Evolutionary conservation across 2,113 vertebrate genomes (phyloP).

Genomic region (Nettapus auritus): DNA sequence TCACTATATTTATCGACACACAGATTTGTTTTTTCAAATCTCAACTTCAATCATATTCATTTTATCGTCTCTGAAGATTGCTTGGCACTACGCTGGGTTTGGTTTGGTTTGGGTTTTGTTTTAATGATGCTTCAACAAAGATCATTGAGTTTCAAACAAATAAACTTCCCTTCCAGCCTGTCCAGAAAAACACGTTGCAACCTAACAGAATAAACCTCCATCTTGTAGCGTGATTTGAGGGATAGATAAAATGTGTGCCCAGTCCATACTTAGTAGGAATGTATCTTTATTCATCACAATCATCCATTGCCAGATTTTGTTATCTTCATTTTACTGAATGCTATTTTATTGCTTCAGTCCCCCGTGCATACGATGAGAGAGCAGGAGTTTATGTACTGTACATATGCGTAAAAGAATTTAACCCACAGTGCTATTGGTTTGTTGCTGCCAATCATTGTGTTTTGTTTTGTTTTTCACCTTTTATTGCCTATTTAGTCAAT

Average conservation of each 20-base stretch:
- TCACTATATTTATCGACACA: constrained; percentile 58
- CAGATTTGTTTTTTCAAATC: constrained; percentile 64
- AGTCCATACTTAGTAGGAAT: not conserved
- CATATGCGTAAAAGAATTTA: not conserved
- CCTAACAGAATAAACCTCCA: not conserved
- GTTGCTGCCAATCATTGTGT: not conserved
- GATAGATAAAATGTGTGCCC: constrained; percentile 1
- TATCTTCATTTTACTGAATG: not conserved
- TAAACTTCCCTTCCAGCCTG: not conserved
- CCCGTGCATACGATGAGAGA: not conserved
- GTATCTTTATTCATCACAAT: not conserved
- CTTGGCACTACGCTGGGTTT: constrained; percentile 40
- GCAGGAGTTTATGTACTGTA: not conserved
- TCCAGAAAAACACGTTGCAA: not conserved
- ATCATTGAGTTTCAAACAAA: not conserved
- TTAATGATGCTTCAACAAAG: constrained; percentile 24
- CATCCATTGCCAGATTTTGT: not conserved
- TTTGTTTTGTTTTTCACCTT: not conserved
- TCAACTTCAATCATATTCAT: constrained; percentile 26
- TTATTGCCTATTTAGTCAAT: not conserved
- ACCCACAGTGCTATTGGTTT: not conserved
- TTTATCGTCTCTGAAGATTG: constrained; percentile 36
- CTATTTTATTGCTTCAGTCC: not conserved
- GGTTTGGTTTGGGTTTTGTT: constrained; percentile 32
- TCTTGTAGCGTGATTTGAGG: not conserved